These are phyloP conservation scores for Aptenodytes forsteri DNA, from an alignment of 2,113 vertebrate species.

Conservation along the genomic window DNA sequence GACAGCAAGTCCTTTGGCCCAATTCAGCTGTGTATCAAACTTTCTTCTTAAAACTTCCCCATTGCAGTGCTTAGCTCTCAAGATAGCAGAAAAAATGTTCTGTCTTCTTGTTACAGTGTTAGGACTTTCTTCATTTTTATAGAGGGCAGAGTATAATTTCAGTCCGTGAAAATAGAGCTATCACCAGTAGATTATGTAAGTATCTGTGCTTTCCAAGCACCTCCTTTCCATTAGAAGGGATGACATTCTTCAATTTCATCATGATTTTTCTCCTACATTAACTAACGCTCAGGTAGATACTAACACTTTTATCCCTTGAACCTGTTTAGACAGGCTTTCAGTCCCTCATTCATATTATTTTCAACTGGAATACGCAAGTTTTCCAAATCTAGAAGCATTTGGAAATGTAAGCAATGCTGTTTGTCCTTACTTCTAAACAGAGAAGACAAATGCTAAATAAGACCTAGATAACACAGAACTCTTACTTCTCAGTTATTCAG, in stretches of 20 bases:
- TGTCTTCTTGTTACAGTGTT: not conserved
- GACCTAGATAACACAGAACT: not conserved
- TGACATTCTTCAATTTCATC: not conserved
- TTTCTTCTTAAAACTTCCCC: not conserved
- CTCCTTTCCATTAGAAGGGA: not conserved
- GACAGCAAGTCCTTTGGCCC: not conserved
- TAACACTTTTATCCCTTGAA: not conserved
- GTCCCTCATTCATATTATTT: not conserved
- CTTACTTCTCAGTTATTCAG: not conserved
- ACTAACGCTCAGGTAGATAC: not conserved
- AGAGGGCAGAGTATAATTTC: not conserved
- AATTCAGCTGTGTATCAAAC: not conserved
- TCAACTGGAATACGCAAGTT: not conserved
- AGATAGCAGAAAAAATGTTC: not conserved
- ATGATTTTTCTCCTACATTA: not conserved
- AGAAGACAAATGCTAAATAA: not conserved
- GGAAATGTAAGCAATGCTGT: not conserved
- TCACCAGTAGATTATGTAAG: not conserved
- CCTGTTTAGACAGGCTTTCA: not conserved
- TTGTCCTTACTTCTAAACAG: not conserved
- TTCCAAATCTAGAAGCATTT: constrained; percentile 6
- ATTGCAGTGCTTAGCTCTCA: not conserved
- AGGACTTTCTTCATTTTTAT: not conserved
- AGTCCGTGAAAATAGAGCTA: not conserved
- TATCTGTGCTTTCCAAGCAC: not conserved